Conservation (phyloP, 2,888 invertebrate species). For the Coecobrya sp. region DNA sequence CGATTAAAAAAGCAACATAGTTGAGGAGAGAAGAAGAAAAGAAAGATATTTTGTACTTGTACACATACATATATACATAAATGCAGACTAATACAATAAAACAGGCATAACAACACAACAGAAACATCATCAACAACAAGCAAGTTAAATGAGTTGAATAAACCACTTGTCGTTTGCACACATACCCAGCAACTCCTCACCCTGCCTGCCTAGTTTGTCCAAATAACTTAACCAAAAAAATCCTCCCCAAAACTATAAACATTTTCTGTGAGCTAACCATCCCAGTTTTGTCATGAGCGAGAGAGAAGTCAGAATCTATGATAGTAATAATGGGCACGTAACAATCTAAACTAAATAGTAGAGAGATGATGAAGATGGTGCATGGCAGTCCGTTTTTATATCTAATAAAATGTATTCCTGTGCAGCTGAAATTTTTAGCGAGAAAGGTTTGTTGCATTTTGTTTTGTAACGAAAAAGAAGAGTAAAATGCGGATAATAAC, state of each 20-base stretch:
- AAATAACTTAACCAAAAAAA: slow-evolving; percentile 71
- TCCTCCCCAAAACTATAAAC: slow-evolving; percentile 72
- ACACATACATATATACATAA: no score
- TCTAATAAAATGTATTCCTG: neutral
- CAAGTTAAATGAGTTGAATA: slow-evolving; percentile 72
- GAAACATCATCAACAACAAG: slow-evolving; percentile 32
- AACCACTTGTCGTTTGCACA: slow-evolving; percentile 80
- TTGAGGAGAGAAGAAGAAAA: slow-evolving; percentile 13
- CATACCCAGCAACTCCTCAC: slow-evolving; percentile 43
- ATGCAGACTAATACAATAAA: no score
- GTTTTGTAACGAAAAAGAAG: slow-evolving; percentile 12
- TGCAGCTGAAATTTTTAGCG: slow-evolving; percentile 9
- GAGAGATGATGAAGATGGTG: slow-evolving; percentile 43
- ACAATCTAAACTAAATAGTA: slow-evolving; percentile 51
- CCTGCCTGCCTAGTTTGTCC: slow-evolving; percentile 76
- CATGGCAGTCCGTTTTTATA: neutral
- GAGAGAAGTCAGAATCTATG: neutral
- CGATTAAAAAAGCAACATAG: slow-evolving; percentile 61
- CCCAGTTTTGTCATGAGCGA: slow-evolving; percentile 50
- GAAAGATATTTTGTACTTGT: slow-evolving; percentile 15
- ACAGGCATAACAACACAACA: slow-evolving; percentile 3
- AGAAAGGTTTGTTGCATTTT: slow-evolving; percentile 15
- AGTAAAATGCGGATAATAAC: slow-evolving; percentile 68
- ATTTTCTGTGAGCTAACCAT: slow-evolving; percentile 63
- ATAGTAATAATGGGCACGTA: slow-evolving; percentile 50